Conservation (phyloP, 2,113 vertebrate species). For the Hipposideros armiger region DNA sequence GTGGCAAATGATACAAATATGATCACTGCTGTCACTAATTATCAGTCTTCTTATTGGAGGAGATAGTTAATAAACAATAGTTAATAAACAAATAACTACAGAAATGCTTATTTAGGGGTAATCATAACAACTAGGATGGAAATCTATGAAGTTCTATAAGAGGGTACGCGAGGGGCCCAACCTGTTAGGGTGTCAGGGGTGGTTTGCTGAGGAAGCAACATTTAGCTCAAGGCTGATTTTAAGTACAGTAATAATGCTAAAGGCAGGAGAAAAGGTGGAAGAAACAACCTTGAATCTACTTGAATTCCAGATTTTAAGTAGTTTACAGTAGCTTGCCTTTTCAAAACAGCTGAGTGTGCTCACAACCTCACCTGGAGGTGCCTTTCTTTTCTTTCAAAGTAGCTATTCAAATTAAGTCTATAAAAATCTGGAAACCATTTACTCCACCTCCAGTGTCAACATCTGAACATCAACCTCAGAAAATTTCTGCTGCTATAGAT, state of each 20-base stretch:
- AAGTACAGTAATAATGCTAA: background rate
- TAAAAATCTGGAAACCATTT: constrained; percentile 26
- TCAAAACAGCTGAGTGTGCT: background rate
- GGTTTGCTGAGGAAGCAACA: background rate
- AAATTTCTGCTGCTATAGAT: background rate
- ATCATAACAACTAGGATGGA: background rate
- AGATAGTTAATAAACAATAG: background rate
- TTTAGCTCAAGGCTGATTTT: background rate
- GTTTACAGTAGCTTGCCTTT: background rate
- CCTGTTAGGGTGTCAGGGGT: no score
- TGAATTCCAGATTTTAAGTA: background rate
- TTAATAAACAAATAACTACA: background rate
- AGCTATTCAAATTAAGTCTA: constrained; percentile 9
- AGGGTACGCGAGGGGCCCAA: background rate
- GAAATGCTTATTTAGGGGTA: background rate
- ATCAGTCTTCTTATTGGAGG: background rate
- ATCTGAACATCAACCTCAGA: background rate
- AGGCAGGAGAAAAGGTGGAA: background rate
- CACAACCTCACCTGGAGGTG: no score
- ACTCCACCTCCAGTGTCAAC: background rate
- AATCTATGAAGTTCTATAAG: background rate
- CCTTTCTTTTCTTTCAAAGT: background rate
- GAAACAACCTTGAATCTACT: background rate
- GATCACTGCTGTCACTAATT: background rate
- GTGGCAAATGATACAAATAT: background rate